A percentile compares a stretch with the other conserved stretches of the same genome.
Evolutionary conservation across 1,140 invertebrate genomes (phyloP).

Genomic region (Temnothorax curvispinosus): DNA sequence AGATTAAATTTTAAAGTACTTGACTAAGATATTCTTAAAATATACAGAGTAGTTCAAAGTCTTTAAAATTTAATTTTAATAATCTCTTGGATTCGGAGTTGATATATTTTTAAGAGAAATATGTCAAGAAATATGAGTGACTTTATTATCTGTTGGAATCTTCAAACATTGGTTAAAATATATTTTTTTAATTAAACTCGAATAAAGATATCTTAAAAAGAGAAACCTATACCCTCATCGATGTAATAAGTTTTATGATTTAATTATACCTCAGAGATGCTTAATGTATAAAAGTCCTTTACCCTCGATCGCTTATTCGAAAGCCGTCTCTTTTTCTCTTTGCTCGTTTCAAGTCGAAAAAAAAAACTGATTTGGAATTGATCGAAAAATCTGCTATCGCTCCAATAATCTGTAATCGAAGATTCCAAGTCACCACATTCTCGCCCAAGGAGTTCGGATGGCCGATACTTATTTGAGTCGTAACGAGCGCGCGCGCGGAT

Average conservation of each 20-base stretch:
- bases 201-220: not conserved
- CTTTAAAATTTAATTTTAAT: not conserved
- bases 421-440: not conserved
- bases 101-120: constrained; percentile 8
- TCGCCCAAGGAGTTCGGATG: not conserved
- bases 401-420: not conserved
- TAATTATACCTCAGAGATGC: not conserved
- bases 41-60: not conserved
- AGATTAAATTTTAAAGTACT: constrained; percentile 27
- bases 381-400: not conserved
- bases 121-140: not conserved
- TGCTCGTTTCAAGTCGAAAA: not conserved
- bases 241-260: not conserved
- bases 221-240: not conserved
- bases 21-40: not conserved
- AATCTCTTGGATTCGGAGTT: not conserved
- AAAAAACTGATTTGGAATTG: not conserved
- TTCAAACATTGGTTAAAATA: not conserved
- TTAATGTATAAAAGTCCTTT: not conserved
- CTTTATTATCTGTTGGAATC: not conserved
- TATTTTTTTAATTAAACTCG: not conserved
- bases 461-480: constrained; percentile 26
- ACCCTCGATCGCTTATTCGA: not conserved
- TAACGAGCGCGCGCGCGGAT: not conserved
- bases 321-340: not conserved